A percentile compares a stretch with the other conserved stretches of the same genome.
Conservation (phyloP, 2,113 vertebrate species). For the Caretta caretta region DNA sequence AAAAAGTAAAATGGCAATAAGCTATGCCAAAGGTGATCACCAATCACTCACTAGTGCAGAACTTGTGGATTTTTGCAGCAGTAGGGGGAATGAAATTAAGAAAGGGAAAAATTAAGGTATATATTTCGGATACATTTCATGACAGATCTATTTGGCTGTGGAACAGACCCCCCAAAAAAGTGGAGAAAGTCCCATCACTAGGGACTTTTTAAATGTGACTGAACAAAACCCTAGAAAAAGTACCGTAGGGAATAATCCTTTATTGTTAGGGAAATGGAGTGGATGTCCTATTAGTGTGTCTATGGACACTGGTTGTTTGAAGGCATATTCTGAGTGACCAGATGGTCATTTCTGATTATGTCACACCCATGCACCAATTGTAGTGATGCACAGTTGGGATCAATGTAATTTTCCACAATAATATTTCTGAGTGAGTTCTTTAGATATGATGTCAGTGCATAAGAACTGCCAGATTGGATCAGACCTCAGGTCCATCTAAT, state of each 20-base stretch:
- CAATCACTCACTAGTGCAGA: no score
- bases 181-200: not conserved
- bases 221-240: not conserved
- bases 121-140: not conserved
- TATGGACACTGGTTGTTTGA: not conserved
- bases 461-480: not conserved
- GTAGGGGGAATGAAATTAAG: no score
- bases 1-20: no score
- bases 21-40: no score
- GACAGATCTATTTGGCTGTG: not conserved
- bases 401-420: not conserved
- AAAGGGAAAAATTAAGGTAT: no score
- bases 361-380: not conserved
- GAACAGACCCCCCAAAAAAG: not conserved
- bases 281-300: not conserved
- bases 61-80: no score
- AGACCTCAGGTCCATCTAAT: not conserved
- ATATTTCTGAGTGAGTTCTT: not conserved
- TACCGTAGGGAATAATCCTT: not conserved
- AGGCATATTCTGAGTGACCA: not conserved
- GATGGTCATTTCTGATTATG: not conserved
- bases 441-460: not conserved
- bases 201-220: not conserved
- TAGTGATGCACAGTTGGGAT: not conserved
- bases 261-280: not conserved